These are phyloP conservation scores for Bambusicola thoracicus DNA, from an alignment of 2,113 vertebrate genomes.

Conservation along the genomic window DNA sequence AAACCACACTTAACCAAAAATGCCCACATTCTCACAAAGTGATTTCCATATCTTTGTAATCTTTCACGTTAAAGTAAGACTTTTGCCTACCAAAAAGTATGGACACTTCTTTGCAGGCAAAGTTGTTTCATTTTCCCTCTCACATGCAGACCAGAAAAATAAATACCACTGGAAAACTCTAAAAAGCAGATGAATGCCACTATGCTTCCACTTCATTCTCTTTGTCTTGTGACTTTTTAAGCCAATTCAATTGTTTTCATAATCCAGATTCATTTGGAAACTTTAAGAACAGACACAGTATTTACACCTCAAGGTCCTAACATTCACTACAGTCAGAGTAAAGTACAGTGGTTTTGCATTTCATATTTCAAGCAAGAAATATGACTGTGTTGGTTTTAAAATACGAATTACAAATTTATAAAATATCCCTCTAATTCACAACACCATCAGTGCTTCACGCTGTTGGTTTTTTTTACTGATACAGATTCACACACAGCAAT, in stretches of 20 bases:
- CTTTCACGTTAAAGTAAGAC: not conserved
- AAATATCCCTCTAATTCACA: not conserved
- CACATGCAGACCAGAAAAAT: not conserved
- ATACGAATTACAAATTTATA: not conserved
- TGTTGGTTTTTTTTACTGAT: not conserved
- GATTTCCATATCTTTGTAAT: not conserved
- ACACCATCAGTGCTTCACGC: not conserved
- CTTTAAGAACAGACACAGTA: not conserved
- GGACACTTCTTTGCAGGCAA: not conserved
- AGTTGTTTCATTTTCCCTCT: not conserved
- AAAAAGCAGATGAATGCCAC: not conserved
- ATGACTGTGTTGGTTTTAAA: not conserved
- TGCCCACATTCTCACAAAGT: not conserved
- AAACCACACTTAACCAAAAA: not conserved
- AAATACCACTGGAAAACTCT: not conserved
- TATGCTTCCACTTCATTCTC: not conserved
- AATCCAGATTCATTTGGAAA: not conserved
- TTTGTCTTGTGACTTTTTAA: not conserved
- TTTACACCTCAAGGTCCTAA: not conserved
- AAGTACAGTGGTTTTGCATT: not conserved
- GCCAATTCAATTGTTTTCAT: not conserved
- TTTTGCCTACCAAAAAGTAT: not conserved
- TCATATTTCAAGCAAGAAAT: not conserved
- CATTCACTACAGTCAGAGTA: not conserved
- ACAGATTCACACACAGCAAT: not conserved